Conservation (phyloP, 2,113 vertebrate species). For the Rhineura floridana region DNA sequence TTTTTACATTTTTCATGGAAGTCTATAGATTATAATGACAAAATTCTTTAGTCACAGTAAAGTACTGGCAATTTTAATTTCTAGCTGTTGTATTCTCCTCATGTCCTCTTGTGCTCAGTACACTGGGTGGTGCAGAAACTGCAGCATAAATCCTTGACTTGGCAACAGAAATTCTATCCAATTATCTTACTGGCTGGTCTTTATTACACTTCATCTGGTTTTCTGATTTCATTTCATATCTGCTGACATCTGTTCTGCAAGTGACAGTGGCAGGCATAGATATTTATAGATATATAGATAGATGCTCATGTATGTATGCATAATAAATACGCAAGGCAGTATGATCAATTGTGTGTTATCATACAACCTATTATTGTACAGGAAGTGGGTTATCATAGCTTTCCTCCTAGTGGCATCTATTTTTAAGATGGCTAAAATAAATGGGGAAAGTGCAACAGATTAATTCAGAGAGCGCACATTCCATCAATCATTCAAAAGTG, state of each 20-base stretch:
- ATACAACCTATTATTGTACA: not conserved
- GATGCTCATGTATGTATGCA: not conserved
- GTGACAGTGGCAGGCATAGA: not conserved
- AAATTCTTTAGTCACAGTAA: not conserved
- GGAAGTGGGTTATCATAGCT: conserved; percentile 2
- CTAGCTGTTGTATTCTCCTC: conserved; percentile 30
- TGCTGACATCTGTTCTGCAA: not conserved
- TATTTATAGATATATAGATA: not conserved
- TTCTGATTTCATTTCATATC: conserved; percentile 41
- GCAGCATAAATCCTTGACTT: not conserved
- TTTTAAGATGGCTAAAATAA: conserved; percentile 44
- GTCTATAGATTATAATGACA: conserved; percentile 7
- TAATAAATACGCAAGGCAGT: not conserved
- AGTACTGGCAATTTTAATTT: conserved; percentile 5
- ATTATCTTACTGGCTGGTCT: not conserved
- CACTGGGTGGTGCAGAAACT: conserved; percentile 12
- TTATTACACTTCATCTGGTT: not conserved
- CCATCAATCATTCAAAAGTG: conserved; percentile 44
- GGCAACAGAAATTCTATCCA: conserved; percentile 11
- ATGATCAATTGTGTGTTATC: not conserved
- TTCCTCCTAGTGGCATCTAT: not conserved
- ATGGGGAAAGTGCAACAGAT: conserved; percentile 11
- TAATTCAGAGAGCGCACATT: fast-evolving
- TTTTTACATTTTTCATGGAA: not conserved
- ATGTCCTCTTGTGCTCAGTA: fast-evolving